These are phyloP conservation scores for Scaptomyza cyrtandrae DNA, from an alignment of 2,888 invertebrate species.

Conservation along the genomic window DNA sequence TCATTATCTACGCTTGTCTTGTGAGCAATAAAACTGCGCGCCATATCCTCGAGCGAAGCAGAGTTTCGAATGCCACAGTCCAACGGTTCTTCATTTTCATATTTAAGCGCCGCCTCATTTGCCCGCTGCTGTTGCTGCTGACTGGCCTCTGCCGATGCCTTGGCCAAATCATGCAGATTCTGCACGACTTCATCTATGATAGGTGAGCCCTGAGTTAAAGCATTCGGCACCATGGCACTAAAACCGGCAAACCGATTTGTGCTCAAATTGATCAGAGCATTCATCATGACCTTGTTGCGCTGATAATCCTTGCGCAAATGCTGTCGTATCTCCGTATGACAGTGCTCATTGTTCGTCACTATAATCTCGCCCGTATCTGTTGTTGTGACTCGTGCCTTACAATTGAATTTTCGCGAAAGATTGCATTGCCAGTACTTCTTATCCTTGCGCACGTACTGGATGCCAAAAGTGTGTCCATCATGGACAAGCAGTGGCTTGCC, in stretches of 20 bases:
- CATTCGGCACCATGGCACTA: constrained; percentile 49
- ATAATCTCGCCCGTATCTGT: constrained; percentile 83
- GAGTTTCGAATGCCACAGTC: constrained; percentile 76
- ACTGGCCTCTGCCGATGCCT: constrained; percentile 62
- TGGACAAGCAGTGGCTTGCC: constrained; percentile 84
- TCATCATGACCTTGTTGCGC: constrained; percentile 84
- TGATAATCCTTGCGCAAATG: constrained; percentile 85
- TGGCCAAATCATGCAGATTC: constrained; percentile 71
- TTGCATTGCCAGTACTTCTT: constrained; percentile 85
- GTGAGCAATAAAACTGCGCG: constrained; percentile 58
- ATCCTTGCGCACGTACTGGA: constrained; percentile 85
- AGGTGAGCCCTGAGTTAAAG: constrained; percentile 56
- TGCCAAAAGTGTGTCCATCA: constrained; percentile 85
- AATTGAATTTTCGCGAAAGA: constrained; percentile 84
- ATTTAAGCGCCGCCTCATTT: constrained; percentile 48
- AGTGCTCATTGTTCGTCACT: constrained; percentile 85
- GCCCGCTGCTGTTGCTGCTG: constrained; percentile 62
- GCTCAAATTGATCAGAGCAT: constrained; percentile 82
- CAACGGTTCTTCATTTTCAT: constrained; percentile 69
- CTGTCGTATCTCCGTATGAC: constrained; percentile 85
- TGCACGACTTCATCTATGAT: constrained; percentile 72
- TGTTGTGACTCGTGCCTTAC: constrained; percentile 85
- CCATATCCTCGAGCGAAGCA: constrained; percentile 61
- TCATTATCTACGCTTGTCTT: constrained; percentile 42
- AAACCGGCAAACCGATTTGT: constrained; percentile 75